phyloP scores from a whole-genome alignment of 2,888 invertebrate genomes.

The Erannis defoliaria region DNA sequence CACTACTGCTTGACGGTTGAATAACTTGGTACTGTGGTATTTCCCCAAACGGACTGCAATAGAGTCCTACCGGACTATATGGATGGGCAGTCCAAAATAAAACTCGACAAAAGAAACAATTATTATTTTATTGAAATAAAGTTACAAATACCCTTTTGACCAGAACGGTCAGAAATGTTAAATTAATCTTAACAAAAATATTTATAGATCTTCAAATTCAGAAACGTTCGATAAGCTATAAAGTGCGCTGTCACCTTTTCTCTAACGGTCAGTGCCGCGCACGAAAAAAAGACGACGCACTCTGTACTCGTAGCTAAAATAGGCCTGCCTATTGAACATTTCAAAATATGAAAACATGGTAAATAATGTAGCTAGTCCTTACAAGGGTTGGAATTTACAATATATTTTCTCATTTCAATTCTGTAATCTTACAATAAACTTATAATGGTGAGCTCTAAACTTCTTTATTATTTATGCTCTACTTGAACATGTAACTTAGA shows the following conservation, averaged over 20 bases:
- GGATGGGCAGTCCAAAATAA: background rate
- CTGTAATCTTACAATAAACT: background rate
- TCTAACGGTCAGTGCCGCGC: background rate
- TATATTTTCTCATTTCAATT: background rate
- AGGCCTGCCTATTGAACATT: background rate
- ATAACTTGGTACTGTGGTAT: no score
- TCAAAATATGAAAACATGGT: background rate
- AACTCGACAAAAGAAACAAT: conserved; percentile 21
- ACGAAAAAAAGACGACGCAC: background rate
- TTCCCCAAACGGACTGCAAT: no score
- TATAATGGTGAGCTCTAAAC: no score
- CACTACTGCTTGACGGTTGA: no score
- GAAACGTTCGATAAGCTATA: background rate
- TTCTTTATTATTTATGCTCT: no score
- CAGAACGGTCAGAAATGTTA: conserved; percentile 25
- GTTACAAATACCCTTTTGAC: conserved; percentile 33
- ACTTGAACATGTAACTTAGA: no score
- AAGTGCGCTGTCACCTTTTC: background rate
- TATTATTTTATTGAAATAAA: conserved; percentile 27
- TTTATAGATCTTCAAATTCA: background rate
- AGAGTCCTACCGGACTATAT: no score
- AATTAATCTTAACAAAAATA: conserved; percentile 21
- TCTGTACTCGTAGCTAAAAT: background rate
- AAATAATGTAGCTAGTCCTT: background rate
- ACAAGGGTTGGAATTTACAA: background rate